phyloP scores from a whole-genome alignment of 1,140 invertebrate species.

The Euglossa dilemma region DNA sequence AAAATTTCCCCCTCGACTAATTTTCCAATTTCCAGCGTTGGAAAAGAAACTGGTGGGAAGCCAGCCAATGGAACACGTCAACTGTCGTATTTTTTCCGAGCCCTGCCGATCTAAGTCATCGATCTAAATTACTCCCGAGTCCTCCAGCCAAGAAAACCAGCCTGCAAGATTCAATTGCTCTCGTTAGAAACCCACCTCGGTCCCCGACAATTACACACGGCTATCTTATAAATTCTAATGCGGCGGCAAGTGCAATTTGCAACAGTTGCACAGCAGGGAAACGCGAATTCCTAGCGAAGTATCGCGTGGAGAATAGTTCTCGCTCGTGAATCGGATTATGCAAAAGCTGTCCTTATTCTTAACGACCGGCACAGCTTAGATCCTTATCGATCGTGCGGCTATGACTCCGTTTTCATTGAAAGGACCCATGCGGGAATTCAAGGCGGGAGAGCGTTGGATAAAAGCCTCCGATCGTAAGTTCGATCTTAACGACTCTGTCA shows the following conservation, averaged over 20 bases:
- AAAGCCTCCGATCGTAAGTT: constrained; percentile 21
- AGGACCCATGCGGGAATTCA: constrained; percentile 16
- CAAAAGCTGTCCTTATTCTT: constrained; percentile 53
- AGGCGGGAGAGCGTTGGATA: background rate
- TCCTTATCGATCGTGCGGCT: constrained; percentile 8
- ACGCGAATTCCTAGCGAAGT: constrained; percentile 21
- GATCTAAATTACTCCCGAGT: background rate
- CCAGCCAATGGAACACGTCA: no score
- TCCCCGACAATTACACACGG: background rate
- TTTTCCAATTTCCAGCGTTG: no score
- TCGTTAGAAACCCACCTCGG: constrained; percentile 10
- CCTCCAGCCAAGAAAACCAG: background rate
- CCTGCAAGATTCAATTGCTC: constrained; percentile 10
- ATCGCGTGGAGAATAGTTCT: constrained; percentile 13
- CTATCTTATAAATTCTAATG: constrained; percentile 5
- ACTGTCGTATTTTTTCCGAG: no score
- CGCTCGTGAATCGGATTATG: constrained; percentile 44
- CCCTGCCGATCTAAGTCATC: background rate
- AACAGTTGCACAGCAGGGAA: background rate
- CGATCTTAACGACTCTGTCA: constrained; percentile 43
- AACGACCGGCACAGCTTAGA: constrained; percentile 26
- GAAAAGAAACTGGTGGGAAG: no score
- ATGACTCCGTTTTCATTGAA: constrained; percentile 32
- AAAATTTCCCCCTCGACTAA: no score
- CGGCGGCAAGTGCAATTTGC: constrained; percentile 29